Conservation (phyloP, 2,797 vertebrate species). For the Sebastiscus albofasciatus region DNA sequence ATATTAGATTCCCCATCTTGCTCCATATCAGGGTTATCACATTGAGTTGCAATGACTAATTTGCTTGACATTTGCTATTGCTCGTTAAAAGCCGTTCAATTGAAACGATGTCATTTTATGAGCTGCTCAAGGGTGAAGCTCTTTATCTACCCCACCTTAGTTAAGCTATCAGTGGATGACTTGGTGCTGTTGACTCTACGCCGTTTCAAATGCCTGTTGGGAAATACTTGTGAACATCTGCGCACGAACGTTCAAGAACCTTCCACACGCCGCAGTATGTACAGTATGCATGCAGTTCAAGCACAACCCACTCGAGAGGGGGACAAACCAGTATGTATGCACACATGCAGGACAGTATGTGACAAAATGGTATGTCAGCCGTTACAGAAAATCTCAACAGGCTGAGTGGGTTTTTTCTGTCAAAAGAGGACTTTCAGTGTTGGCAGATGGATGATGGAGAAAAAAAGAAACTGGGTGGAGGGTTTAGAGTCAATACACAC, state of each 20-base stretch:
- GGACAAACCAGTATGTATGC: constrained; percentile 15
- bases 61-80: not conserved
- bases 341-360: constrained; percentile 19
- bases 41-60: not conserved
- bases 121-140: constrained; percentile 27
- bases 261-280: constrained; percentile 5
- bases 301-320: not conserved
- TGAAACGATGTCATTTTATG: constrained; percentile 14
- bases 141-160: constrained; percentile 52
- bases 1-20: not conserved
- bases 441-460: constrained; percentile 66
- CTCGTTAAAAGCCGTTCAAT: constrained; percentile 11
- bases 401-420: constrained; percentile 68
- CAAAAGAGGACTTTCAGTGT: constrained; percentile 63
- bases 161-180: constrained; percentile 57
- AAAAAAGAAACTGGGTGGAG: constrained; percentile 53
- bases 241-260: constrained; percentile 8
- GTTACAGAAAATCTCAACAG: constrained; percentile 34
- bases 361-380: constrained; percentile 16
- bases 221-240: constrained; percentile 53
- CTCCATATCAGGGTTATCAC: not conserved
- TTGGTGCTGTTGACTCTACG: constrained; percentile 45
- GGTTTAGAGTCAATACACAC: constrained; percentile 45
- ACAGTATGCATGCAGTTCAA: constrained; percentile 16
- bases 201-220: constrained; percentile 48